Base-by-base conservation (phyloP, 2,797 vertebrate species). In the Parambassis ranga region DNA sequence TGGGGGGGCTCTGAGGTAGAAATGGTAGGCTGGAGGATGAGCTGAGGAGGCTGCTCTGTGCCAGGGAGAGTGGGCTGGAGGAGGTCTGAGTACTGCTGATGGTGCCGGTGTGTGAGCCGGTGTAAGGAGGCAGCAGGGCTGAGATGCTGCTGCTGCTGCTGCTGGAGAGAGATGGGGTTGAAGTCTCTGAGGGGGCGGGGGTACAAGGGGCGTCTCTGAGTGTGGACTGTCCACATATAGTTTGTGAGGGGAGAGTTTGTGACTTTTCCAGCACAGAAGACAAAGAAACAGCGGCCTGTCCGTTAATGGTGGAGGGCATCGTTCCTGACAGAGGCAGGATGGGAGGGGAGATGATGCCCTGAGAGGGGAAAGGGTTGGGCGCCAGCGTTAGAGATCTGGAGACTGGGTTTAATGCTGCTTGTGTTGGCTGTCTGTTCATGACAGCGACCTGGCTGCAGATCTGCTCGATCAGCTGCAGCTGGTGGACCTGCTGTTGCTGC, bases 391-490 rank as follows among this genome's bases (percentile, higher is more conserved):
- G 47, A 4, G 83, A 84, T 55, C 93, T 93, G 85, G 83, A 38
- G 74, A 86, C 68, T 0, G 94, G 89, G 65, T 88, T 94, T 18
- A 95, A 76, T 0, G 95, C 89, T 0, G 93, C 87, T 53, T 95
- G 91, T 0, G 92, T 84, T 0, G 95, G 92, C 19, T 94, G 94
- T 19, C 92, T 91, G 84, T 94, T 97, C 94, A 99, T 98, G 79
- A 94, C 83, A 2, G 96, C 95, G 16, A 99, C 96, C 83, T 98
- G 97, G 77, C 92, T 98, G 74, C 95, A 95, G 84, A 99, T 99
- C 92, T 98, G 97, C 89, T 99, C 96, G 0, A 98, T 99, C 6
- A 99, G 94, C 90, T 98, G 96, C 76, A 99, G 92, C 89, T 99
- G 98, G 77, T 95, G 97, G 33, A 98, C 94, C 86, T 99, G 98